Conservation (phyloP, 2,888 invertebrate genomes). For the Pristionchus japonicus region DNA sequence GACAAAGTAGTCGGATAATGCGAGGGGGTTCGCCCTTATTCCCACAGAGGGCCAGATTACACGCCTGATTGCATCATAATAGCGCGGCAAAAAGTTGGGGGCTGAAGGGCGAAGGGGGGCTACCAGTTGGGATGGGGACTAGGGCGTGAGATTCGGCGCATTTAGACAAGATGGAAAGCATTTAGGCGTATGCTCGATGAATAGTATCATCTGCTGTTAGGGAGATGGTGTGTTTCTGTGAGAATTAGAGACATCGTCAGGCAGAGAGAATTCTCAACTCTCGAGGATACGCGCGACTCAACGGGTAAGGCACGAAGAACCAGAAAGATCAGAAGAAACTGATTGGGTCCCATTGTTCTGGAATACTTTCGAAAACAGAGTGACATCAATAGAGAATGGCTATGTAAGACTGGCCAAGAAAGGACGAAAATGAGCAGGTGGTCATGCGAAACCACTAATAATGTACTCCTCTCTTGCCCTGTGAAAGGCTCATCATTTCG, state of each 20-base stretch:
- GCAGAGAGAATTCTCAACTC: too few species aligned
- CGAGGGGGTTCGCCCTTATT: neutral
- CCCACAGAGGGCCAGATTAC: neutral
- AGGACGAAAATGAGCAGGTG: neutral
- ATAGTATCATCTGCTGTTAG: too few species aligned
- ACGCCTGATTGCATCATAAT: slow-evolving; percentile 38
- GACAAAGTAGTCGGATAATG: neutral
- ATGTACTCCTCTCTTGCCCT: neutral
- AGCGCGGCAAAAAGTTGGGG: neutral
- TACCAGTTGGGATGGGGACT: neutral
- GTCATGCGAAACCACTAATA: neutral
- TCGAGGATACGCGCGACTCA: too few species aligned
- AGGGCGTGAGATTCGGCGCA: neutral
- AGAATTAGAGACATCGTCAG: too few species aligned
- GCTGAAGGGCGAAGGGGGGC: neutral
- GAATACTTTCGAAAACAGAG: too few species aligned
- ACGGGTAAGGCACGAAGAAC: too few species aligned
- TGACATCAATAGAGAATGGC: too few species aligned
- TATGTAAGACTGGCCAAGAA: too few species aligned
- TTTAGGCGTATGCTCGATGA: neutral
- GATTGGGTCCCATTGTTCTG: too few species aligned
- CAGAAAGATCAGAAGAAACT: too few species aligned
- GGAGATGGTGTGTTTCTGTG: too few species aligned
- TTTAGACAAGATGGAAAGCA: neutral
- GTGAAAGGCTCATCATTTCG: neutral